Base-by-base conservation (phyloP, 2,888 invertebrate species). In the Phlogophora meticulosa region DNA sequence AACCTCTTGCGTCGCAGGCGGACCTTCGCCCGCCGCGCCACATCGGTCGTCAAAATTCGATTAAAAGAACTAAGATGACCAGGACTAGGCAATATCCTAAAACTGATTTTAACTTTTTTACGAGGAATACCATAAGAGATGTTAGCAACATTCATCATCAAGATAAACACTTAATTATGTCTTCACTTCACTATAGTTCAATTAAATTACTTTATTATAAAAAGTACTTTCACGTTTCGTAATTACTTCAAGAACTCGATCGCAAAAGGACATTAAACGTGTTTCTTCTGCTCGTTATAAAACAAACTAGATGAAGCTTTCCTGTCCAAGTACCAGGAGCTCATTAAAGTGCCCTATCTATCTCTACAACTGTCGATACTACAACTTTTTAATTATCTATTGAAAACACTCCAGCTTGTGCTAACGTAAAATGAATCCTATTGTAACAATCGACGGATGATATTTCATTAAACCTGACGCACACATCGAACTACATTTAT, bases 301-400 rank as follows among this genome's bases (percentile, higher is more conserved):
- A 64, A 56, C 38, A 11, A 62, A 74, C 77, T 52, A 24, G 24
- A 0, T 49, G 49, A 61, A 24, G 10, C 13, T 40, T 0, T 15
- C 40, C 45, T 24, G 24, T 43, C 34, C 45, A 11, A 73, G 63
- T 64, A 36, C 45, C 11, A 24, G 24, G 24, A 64, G 65, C 68
- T 79, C 77, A 82, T 82, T 66, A 79, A 82, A 65, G 59, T 68
- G 58, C 46, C 78, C 49, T 77, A 80, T 81, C 70, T 72, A 62
- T 81, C 81, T 71, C 66, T 67, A 70, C 71, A 74, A 43, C 80
- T 62, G 52, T 56, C 52, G 61, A 78, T 72, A 63, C 45, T 46
- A 43, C 43, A 70, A 80, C 66, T 78, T 82, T 81, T 81, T 81
- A 81, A 81, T 81, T 74, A 81, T 49, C 46, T 76, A 36, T 58